Base-by-base conservation (phyloP, 1,140 invertebrate species). In the Scaptomyza montana region DNA sequence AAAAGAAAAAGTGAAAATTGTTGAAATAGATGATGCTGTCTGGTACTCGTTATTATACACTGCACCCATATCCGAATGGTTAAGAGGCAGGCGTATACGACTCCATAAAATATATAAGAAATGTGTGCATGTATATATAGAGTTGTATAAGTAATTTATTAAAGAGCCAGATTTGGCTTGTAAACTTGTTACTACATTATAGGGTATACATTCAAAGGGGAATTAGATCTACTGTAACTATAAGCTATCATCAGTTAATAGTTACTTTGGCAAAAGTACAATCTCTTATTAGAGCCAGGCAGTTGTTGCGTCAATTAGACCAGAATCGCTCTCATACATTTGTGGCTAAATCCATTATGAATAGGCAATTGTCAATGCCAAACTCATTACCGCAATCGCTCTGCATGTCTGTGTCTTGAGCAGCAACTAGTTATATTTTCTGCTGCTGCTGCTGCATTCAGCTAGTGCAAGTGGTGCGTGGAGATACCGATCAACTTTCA, bases 1-100 rank as follows among this genome's bases (percentile, higher is more conserved):
- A 72, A 72, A 72, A 72, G 80, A 85, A 85, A 85, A 85, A 85
- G 81, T 85, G 84, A 87, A 89, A 82, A 89, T 79, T 78, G 54
- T 61, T 77, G 74, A 82, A 89, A 72, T 70, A 68, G 16, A 49
- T 54, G 41, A 47, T 46, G 30, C 50, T 45, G 13, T 36, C 33
- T 36, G 33, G 33, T 46, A 28, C 19, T 36, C 39, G 47, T 33
- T 43, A 53, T 54, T 28, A 68, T 62, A 74, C 71, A 43, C 71
- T 77, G 74, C 62, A 80, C 28, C 56, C 47, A 30, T 33, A 19
- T 6, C 33, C 33, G 13, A 50, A 28, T 43, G 39, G 10, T 12
- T n/a, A 25, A 39, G 19, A 9, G 33, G 33, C 33, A 30, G 28
- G 21, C n/a, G 55, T 43, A 59, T 59, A 10, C 43, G 12, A 43